Evolutionary conservation across 1,140 invertebrate genomes (phyloP).

Genomic region (Acromyrmex echinatior): DNA sequence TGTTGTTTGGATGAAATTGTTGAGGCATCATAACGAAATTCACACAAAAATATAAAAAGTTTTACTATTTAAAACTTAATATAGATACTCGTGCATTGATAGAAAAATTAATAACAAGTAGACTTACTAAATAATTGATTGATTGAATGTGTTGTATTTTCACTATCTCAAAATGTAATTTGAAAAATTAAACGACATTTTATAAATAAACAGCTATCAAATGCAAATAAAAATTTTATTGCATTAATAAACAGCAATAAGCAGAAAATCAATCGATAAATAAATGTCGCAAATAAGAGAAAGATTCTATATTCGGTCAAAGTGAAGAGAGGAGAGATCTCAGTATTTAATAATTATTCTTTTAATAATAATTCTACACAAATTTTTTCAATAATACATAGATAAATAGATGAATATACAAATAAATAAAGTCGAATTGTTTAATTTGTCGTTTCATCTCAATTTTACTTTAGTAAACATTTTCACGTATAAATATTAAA

Average conservation of each 20-base stretch:
- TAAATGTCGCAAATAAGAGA: no score
- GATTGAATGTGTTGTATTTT: neutral
- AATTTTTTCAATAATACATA: no score
- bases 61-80: no score
- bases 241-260: constrained; percentile 7
- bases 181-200: neutral
- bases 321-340: no score
- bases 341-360: no score
- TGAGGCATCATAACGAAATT: no score
- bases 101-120: neutral
- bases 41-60: no score
- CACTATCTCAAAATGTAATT: neutral
- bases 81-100: no score
- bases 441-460: neutral
- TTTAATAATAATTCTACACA: no score
- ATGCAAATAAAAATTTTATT: neutral
- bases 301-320: no score
- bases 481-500: neutral
- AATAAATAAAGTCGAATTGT: neutral
- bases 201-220: neutral
- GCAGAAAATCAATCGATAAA: no score
- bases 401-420: neutral
- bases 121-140: neutral
- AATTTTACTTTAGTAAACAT: neutral
- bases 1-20: no score